These are phyloP conservation scores for Saguinus oedipus DNA, from an alignment of 2,797 vertebrate species.

Conservation along the genomic window DNA sequence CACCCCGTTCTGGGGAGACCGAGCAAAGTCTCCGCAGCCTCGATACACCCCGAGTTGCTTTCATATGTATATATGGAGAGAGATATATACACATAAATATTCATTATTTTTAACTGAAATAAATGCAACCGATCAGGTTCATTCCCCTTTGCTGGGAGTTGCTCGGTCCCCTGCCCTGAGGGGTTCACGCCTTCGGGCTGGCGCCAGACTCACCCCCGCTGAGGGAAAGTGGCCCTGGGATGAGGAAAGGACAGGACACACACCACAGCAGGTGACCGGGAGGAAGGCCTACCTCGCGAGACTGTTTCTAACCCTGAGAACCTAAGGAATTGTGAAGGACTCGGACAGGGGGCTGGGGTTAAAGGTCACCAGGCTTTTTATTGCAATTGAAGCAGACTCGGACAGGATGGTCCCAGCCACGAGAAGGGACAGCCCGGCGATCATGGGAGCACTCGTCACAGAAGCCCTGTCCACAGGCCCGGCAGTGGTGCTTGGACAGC, in stretches of 20 bases:
- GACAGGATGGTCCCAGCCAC: slow-evolving; percentile 98
- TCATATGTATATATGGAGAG: background rate
- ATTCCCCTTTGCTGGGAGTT: slow-evolving; percentile 73
- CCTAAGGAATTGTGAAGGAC: slow-evolving; percentile 85
- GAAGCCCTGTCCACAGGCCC: slow-evolving; percentile 97
- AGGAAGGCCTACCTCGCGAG: slow-evolving; percentile 75
- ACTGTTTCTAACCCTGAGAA: slow-evolving; percentile 89
- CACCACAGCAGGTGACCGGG: slow-evolving; percentile 77
- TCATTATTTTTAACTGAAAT: slow-evolving; percentile 68
- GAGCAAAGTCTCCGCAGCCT: slow-evolving; percentile 67
- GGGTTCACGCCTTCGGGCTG: slow-evolving; percentile 56
- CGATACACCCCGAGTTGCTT: slow-evolving; percentile 64
- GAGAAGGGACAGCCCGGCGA: slow-evolving; percentile 93
- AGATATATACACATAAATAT: background rate
- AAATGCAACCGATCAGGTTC: slow-evolving; percentile 80
- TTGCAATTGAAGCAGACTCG: slow-evolving; percentile 94
- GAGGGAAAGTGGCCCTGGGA: slow-evolving; percentile 69
- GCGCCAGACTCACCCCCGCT: slow-evolving; percentile 54
- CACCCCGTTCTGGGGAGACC: slow-evolving; percentile 70
- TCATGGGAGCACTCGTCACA: slow-evolving; percentile 95
- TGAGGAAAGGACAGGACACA: slow-evolving; percentile 58
- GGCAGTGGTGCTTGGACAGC: slow-evolving; percentile 98
- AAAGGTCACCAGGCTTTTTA: slow-evolving; percentile 97
- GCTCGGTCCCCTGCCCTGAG: slow-evolving; percentile 72
- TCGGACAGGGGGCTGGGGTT: slow-evolving; percentile 83